Base-by-base conservation (phyloP, 1,140 invertebrate species). In the Pissodes strobi region DNA sequence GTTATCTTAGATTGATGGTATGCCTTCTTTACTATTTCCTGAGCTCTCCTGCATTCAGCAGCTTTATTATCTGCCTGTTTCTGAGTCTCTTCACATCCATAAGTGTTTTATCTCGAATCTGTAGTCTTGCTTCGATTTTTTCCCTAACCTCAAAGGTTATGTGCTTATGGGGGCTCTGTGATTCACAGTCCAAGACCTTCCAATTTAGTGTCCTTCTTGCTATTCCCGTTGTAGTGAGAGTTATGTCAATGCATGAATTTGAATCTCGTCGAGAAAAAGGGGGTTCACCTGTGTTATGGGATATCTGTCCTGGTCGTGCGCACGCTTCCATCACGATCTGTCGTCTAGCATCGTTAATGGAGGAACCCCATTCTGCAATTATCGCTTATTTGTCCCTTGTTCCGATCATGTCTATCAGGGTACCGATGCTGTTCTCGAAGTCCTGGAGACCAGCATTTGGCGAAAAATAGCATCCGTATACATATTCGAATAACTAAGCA, bases 281-380 rank as follows among this genome's bases (percentile, higher is more conserved):
- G 4, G 57, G 43, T 30, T 53, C 8, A 1, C 57, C 57, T 0
- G 23, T n/a, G n/a, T n/a, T n/a, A n/a, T n/a, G n/a, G n/a, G n/a
- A n/a, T n/a, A n/a, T n/a, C n/a, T n/a, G n/a, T 4, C 39, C 53
- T 8, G 46, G 12, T 38, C 53, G 30, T 12, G 59, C 49, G 0
- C 41, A 38, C 56, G 49, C 34, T 19, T 72, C 67, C 4, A 39
- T 10, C 1, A 69, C 17, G 10, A 23, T 25, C 34, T 43, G 38
- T 10, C 68, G 68, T 58, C 58, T 67, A 21, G 37, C 41, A 45
- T 72, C 59, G n/a, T 38, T 9, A 2, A 13, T 1, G n/a, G 58
- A 2, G 45, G 63, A 62, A 1, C 66, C 68, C 69, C 66, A 70
- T 39, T 58, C 48, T 27, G 46, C 48, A 9, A 21, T 13, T 9